Evolutionary conservation across 2,888 invertebrate species (phyloP), one percentile per base, ranked within the genome.

Genomic region (Tubulanus polymorphus): DNA sequence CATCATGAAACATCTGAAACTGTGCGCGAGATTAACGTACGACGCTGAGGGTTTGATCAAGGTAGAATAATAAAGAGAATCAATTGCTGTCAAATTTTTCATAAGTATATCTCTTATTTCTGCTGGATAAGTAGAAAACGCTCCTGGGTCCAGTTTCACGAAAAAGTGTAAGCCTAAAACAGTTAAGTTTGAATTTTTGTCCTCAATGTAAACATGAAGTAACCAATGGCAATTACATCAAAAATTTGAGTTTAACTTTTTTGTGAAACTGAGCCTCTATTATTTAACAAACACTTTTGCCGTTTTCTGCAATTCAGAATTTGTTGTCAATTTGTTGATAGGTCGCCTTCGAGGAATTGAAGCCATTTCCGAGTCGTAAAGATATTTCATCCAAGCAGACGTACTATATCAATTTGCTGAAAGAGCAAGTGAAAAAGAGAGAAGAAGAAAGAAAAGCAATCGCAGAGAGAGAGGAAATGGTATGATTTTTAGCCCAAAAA

Each of bases 1-100:
- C 37, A 77, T 83, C 28, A 81, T 83, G 79, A 75, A 80, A 57
- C 80, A 80, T 60, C 73, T 84, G 27, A 81, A 82, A 63, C 72
- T 77, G 25, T 75, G 80, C 25, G 79, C 81, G 25, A 80, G 80
- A 54, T 70, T 79, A 29, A 74, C 80, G 1, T 78, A 74, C 53
- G 82, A 83, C 66, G 78, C 79, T 29, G 80, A 82, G 50, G 77
- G 78, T 26, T 72, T 84, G 10, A 70, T 80, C 30, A 78, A 79
- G 72, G 81, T 81, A 53, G 60, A n/a, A n/a, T n/a, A n/a, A n/a
- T n/a, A n/a, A n/a, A n/a, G n/a, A n/a, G n/a, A n/a, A n/a, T n/a
- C n/a, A n/a, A n/a, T n/a, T n/a, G n/a, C n/a, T n/a, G n/a, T n/a
- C n/a, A n/a, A n/a, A n/a, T n/a, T n/a, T n/a, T n/a, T n/a, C n/a